Conservation (phyloP, 2,888 invertebrate genomes). For the Erebia epiphron region DNA sequence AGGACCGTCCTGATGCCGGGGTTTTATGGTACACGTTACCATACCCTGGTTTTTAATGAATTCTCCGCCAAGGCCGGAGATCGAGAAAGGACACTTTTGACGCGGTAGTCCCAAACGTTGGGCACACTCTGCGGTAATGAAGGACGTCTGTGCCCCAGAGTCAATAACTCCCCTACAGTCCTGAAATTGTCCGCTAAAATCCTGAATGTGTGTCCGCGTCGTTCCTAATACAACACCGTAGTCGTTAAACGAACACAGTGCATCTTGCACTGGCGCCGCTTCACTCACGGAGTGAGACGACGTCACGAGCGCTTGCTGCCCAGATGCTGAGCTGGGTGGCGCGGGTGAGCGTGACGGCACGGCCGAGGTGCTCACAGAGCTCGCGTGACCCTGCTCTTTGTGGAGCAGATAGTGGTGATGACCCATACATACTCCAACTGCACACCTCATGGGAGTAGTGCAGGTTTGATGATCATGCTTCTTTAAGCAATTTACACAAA, state of each 20-base stretch:
- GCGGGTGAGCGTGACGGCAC: background rate
- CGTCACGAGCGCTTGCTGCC: background rate
- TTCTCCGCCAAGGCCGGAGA: background rate
- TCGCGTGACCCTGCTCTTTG: background rate
- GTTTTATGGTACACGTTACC: background rate
- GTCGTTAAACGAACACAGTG: background rate
- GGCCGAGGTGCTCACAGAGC: background rate
- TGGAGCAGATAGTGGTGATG: background rate
- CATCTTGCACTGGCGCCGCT: background rate
- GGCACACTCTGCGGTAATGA: background rate
- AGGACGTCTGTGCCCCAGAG: background rate
- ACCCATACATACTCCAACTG: background rate
- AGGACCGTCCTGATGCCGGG: background rate
- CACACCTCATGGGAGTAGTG: background rate
- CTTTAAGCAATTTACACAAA: background rate
- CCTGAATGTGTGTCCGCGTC: background rate
- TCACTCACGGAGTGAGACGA: background rate
- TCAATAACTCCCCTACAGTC: background rate
- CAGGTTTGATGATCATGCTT: background rate
- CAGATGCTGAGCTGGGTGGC: background rate
- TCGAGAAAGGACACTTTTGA: background rate
- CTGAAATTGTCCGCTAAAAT: background rate
- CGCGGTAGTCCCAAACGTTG: background rate
- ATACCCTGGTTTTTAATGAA: background rate
- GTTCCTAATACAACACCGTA: background rate